Conservation (phyloP, 2,113 vertebrate species). For the Myocastor coypus region DNA sequence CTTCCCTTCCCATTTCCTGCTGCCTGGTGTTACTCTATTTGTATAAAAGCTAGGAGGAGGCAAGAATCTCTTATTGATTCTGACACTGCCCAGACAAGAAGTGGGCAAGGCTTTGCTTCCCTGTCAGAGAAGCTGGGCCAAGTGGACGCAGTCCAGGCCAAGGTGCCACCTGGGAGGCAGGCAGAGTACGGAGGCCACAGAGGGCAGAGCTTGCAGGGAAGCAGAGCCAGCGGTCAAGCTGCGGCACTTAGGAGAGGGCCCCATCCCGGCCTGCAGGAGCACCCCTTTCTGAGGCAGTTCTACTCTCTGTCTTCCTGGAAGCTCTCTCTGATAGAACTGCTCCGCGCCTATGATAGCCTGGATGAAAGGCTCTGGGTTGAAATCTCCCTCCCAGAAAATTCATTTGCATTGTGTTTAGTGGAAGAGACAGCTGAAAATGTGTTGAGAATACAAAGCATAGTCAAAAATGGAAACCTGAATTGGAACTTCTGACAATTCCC, state of each 20-base stretch:
- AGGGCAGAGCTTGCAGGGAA: background rate
- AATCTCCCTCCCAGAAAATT: background rate
- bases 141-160: rapidly evolving
- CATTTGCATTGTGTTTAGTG: background rate
- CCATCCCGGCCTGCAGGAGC: background rate
- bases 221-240: background rate
- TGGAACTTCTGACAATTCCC: background rate
- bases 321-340: background rate
- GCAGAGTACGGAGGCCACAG: rapidly evolving
- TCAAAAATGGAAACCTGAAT: background rate
- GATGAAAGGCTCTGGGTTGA: background rate
- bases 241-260: background rate
- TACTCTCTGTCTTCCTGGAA: rapidly evolving
- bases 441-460: background rate
- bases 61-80: background rate
- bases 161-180: background rate
- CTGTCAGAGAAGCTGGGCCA: background rate
- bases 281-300: background rate
- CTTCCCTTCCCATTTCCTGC: background rate
- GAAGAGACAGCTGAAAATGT: background rate
- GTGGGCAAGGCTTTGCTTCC: no score
- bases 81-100: background rate
- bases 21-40: background rate
- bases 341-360: background rate
- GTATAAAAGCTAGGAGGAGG: background rate